Conservation (phyloP, 2,888 invertebrate species). For the Achlya flavicornis region DNA sequence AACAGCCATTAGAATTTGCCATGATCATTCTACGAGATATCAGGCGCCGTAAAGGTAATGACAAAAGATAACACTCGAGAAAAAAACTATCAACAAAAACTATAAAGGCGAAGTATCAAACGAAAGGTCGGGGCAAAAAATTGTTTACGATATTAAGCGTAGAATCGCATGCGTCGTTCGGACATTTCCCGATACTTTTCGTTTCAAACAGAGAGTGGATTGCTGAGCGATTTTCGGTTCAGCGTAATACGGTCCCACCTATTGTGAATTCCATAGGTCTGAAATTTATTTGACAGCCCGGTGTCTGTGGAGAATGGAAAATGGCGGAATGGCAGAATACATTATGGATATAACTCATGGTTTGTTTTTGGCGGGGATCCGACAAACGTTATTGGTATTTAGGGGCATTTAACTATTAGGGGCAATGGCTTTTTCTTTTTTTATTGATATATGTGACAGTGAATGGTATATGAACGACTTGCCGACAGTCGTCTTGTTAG, state of each 20-base stretch:
- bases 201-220: constrained; percentile 49
- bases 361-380: constrained; percentile 83
- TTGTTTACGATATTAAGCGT: constrained; percentile 50
- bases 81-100: constrained; percentile 80
- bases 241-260: constrained; percentile 69
- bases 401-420: constrained; percentile 77
- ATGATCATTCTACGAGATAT: constrained; percentile 70
- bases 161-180: constrained; percentile 61
- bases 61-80: constrained; percentile 72
- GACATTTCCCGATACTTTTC: constrained; percentile 50
- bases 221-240: constrained; percentile 71
- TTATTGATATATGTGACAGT: constrained; percentile 69
- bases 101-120: constrained; percentile 68
- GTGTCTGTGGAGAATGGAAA: constrained; percentile 84
- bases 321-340: constrained; percentile 81
- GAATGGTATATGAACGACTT: constrained; percentile 59
- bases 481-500: constrained; percentile 69
- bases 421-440: constrained; percentile 65
- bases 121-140: constrained; percentile 75
- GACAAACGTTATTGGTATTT: constrained; percentile 83
- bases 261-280: constrained; percentile 80
- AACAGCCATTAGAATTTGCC: constrained; percentile 76
- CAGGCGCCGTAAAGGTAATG: constrained; percentile 77
- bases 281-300: constrained; percentile 83
- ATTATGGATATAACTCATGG: constrained; percentile 82